Evolutionary conservation across 2,888 invertebrate species (phyloP).

Genomic region (Conistra vaccinii): DNA sequence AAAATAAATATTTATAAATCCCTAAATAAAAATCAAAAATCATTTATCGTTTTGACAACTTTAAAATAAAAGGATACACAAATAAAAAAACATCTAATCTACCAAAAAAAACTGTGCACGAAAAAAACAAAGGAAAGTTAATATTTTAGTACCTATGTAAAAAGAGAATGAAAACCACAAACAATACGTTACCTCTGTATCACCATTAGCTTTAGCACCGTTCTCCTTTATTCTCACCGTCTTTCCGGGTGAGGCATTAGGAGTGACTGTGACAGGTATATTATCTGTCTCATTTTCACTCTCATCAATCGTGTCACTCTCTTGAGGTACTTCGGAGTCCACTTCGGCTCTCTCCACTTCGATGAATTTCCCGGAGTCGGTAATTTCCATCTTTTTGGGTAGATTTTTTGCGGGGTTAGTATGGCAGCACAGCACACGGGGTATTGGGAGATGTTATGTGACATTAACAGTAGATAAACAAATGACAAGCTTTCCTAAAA

Average conservation of each 20-base stretch:
- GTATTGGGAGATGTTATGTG: slow-evolving; percentile 65
- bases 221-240: slow-evolving; percentile 87
- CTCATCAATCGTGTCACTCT: slow-evolving; percentile 66
- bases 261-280: slow-evolving; percentile 74
- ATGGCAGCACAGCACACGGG: slow-evolving; percentile 79
- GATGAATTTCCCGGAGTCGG: slow-evolving; percentile 89
- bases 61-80: not conserved
- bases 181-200: slow-evolving; percentile 78
- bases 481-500: not conserved
- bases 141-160: slow-evolving; percentile 64
- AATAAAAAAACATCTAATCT: slow-evolving; percentile 9
- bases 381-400: slow-evolving; percentile 88
- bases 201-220: slow-evolving; percentile 81
- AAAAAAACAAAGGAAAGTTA: slow-evolving; percentile 58
- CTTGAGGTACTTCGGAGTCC: slow-evolving; percentile 67
- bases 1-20: slow-evolving; percentile 4
- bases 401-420: slow-evolving; percentile 80
- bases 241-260: slow-evolving; percentile 85
- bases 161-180: slow-evolving; percentile 49
- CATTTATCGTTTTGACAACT: not conserved
- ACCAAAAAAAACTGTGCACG: slow-evolving; percentile 40
- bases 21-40: not conserved
- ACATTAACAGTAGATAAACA: slow-evolving; percentile 11
- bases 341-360: slow-evolving; percentile 84
- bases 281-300: slow-evolving; percentile 68